Conservation (phyloP, 2,113 vertebrate species). For the Oceanodroma tethys region DNA sequence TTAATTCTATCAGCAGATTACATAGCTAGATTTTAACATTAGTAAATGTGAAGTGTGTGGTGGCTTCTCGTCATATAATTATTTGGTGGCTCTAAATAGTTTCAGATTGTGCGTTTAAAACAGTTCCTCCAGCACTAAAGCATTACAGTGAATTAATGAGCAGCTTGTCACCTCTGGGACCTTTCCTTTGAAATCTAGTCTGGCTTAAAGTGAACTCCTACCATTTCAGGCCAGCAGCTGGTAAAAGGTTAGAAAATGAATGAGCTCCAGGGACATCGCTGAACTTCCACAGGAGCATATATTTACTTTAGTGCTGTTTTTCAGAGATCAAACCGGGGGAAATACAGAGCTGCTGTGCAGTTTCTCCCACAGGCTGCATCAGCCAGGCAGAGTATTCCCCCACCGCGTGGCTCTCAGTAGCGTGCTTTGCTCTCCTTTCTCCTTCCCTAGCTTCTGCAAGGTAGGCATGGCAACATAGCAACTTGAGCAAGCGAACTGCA, state of each 20-base stretch:
- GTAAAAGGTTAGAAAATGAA: conserved; percentile 72
- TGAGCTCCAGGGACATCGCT: conserved; percentile 52
- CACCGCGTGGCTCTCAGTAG: fast-evolving
- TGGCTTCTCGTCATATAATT: conserved; percentile 71
- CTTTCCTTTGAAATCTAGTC: conserved; percentile 72
- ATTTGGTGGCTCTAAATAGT: conserved; percentile 73
- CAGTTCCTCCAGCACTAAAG: conserved; percentile 65
- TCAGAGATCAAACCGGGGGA: not conserved
- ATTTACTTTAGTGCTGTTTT: conserved; percentile 51
- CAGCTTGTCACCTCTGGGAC: conserved; percentile 66
- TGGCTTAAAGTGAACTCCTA: conserved; percentile 66
- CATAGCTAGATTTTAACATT: conserved; percentile 64
- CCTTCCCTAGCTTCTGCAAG: not conserved
- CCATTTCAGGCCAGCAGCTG: conserved; percentile 65
- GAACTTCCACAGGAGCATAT: conserved; percentile 52
- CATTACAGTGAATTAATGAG: conserved; percentile 75
- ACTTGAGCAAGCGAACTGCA: not conserved
- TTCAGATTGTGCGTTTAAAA: conserved; percentile 73
- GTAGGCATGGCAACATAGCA: not conserved
- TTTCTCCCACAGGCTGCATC: not conserved
- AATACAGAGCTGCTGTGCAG: not conserved
- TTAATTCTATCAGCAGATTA: conserved; percentile 73
- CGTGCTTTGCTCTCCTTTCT: not conserved
- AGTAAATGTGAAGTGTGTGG: conserved; percentile 55
- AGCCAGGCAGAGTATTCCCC: not conserved